Percentiles rank a stretch among this genome's conserved stretches.
phyloP scores from a whole-genome alignment of 1,140 invertebrate species.

The Geopemphigus sp. region DNA sequence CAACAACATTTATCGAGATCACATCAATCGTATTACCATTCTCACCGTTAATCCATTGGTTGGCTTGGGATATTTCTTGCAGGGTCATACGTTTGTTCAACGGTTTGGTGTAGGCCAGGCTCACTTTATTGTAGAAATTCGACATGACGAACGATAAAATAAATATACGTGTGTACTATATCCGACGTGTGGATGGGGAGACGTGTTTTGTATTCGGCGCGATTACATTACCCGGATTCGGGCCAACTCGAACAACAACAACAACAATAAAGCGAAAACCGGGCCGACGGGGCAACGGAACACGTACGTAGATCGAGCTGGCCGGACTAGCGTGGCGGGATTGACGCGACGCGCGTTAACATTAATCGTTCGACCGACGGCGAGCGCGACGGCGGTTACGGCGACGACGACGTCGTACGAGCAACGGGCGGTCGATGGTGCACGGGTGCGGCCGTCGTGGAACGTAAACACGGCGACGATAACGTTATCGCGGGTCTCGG shows the following conservation, averaged over 20 bases:
- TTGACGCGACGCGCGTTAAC: no score
- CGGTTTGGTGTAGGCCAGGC: slow-evolving; percentile 14
- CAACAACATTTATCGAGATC: no score
- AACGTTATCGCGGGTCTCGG: background rate
- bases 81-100: slow-evolving; percentile 19
- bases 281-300: background rate
- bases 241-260: no score
- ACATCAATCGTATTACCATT: slow-evolving; percentile 21
- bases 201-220: background rate
- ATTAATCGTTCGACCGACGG: no score
- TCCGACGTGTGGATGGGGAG: background rate
- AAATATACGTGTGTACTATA: no score
- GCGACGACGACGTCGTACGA: background rate
- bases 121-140: slow-evolving; percentile 44
- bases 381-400: background rate
- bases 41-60: slow-evolving; percentile 82
- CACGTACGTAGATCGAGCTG: no score
- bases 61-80: slow-evolving; percentile 62
- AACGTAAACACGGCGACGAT: background rate
- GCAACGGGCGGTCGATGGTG: background rate
- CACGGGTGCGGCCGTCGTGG: background rate
- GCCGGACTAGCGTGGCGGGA: no score
- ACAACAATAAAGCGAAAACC: no score
- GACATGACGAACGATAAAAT: slow-evolving; percentile 8
- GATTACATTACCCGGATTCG: background rate